These are phyloP conservation scores for Lasioglossum leucozonium DNA, from an alignment of 2,888 invertebrate species.

Conservation along the genomic window DNA sequence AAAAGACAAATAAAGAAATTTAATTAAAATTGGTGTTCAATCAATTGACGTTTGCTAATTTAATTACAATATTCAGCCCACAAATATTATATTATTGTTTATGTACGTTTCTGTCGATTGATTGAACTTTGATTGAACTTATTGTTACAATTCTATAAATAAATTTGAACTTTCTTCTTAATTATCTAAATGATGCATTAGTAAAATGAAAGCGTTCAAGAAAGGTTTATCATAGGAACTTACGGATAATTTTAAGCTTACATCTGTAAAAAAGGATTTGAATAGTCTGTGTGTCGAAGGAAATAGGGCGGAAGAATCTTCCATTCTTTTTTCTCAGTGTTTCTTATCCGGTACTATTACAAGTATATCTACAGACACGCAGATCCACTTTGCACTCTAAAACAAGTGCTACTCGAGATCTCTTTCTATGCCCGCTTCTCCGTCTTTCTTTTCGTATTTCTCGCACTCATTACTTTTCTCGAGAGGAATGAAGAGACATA, in stretches of 20 bases:
- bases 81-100: too few relatives aligned
- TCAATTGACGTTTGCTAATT: background rate
- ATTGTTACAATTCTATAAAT: too few relatives aligned
- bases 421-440: slow-evolving; percentile 31
- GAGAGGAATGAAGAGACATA: background rate
- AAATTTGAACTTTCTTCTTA: background rate
- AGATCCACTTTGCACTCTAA: slow-evolving; percentile 66
- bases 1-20: background rate
- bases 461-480: slow-evolving; percentile 20
- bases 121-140: too few relatives aligned
- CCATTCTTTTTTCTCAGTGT: slow-evolving; percentile 37
- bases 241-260: slow-evolving; percentile 4
- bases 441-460: slow-evolving; percentile 22
- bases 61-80: too few relatives aligned
- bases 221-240: background rate
- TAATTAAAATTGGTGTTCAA: background rate
- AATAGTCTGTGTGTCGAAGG: slow-evolving; percentile 27
- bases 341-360: slow-evolving; percentile 50
- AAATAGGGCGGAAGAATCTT: slow-evolving; percentile 46
- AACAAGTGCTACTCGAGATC: slow-evolving; percentile 53
- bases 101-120: too few relatives aligned
- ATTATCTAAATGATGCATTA: background rate
- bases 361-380: slow-evolving; percentile 18
- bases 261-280: slow-evolving; percentile 28
- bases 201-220: background rate